Conservation (phyloP, 2,888 invertebrate species). For the Falcaria lacertinaria region DNA sequence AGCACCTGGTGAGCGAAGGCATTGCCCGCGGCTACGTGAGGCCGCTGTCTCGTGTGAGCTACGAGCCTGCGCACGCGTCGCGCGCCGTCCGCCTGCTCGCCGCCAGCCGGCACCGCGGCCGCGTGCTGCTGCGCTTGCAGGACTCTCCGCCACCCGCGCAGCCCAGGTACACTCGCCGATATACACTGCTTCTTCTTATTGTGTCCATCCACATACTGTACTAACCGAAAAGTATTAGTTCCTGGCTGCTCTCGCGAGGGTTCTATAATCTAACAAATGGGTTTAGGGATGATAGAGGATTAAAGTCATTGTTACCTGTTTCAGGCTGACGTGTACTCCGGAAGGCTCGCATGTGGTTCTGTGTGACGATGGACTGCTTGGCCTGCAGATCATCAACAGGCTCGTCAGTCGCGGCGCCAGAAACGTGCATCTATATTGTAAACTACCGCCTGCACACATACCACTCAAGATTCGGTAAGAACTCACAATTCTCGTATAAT, state of each 20-base stretch:
- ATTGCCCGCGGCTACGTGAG: conserved; percentile 48
- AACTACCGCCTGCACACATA: background rate
- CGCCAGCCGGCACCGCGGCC: conserved; percentile 44
- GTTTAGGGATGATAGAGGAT: no score
- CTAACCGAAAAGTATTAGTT: no score
- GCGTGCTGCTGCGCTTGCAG: conserved; percentile 38
- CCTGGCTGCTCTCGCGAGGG: no score
- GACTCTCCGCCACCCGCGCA: conserved; percentile 5
- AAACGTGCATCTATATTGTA: conserved; percentile 25
- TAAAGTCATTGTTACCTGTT: background rate
- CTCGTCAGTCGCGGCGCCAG: conserved; percentile 34
- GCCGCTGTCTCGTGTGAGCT: conserved; percentile 46
- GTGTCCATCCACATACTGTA: no score
- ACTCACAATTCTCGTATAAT: no score
- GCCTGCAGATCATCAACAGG: conserved; percentile 29
- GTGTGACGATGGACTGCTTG: conserved; percentile 27
- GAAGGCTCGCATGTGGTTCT: conserved; percentile 29
- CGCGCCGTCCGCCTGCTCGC: conserved; percentile 46
- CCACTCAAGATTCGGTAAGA: conserved; percentile 6
- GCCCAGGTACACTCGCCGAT: no score
- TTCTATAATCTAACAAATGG: no score
- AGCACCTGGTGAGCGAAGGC: conserved; percentile 42
- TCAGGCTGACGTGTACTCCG: background rate
- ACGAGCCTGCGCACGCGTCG: conserved; percentile 28
- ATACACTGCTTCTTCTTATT: no score